Evolutionary conservation across 2,888 invertebrate species (phyloP).

Genomic region (Aquatica leii): DNA sequence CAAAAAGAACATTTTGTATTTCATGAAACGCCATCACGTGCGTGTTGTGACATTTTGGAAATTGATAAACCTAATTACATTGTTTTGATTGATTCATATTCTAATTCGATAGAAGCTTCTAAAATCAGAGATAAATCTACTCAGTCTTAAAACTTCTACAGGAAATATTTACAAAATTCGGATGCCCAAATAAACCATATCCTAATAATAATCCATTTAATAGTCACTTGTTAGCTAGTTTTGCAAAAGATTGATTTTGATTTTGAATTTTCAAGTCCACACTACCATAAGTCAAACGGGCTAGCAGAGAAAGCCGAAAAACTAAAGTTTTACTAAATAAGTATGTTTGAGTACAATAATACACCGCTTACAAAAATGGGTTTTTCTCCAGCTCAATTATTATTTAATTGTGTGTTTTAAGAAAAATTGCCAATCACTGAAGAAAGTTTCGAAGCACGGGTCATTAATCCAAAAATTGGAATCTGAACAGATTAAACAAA

Average conservation of each 20-base stretch:
- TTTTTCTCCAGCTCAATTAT: not conserved
- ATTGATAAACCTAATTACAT: not conserved
- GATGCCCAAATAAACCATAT: conserved; percentile 1
- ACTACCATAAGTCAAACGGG: too few relatives aligned
- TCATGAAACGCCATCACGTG: too few relatives aligned
- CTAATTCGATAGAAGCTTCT: not conserved
- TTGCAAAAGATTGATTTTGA: conserved; percentile 6
- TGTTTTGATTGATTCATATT: too few relatives aligned
- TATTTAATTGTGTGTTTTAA: not conserved
- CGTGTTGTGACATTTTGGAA: not conserved
- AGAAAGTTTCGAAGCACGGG: not conserved
- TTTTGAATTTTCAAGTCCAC: conserved; percentile 1
- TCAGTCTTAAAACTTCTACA: not conserved
- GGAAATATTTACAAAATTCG: conserved; percentile 20
- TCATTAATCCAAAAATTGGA: not conserved
- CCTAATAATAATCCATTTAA: conserved; percentile 5
- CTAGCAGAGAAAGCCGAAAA: too few relatives aligned
- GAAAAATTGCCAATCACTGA: too few relatives aligned
- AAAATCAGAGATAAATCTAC: not conserved
- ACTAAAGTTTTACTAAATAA: too few relatives aligned
- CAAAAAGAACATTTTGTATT: not conserved
- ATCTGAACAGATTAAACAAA: not conserved
- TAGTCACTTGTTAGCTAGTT: conserved; percentile 1
- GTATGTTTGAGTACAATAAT: not conserved
- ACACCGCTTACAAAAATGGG: not conserved